phyloP scores from a whole-genome alignment of 2,888 invertebrate genomes.

The Clunio marinus region DNA sequence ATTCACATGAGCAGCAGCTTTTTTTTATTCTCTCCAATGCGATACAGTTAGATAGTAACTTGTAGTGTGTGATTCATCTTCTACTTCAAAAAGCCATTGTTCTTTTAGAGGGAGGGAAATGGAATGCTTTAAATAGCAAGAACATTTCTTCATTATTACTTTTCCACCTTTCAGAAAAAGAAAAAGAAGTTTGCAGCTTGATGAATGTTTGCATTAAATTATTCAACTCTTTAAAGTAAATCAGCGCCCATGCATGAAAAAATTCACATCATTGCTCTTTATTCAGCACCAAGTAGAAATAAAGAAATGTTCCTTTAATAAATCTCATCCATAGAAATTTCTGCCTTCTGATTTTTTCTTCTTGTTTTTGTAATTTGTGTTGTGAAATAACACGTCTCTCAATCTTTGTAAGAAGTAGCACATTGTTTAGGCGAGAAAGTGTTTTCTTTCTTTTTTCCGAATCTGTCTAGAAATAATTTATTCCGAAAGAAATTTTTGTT shows the following conservation, averaged over 20 bases:
- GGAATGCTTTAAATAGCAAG: not conserved
- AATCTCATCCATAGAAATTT: slow-evolving; percentile 15
- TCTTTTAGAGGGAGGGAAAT: not conserved
- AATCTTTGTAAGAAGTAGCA: slow-evolving; percentile 15
- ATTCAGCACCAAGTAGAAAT: not conserved
- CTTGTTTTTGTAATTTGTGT: not conserved
- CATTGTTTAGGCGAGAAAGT: slow-evolving; percentile 28
- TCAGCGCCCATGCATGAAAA: slow-evolving; percentile 2
- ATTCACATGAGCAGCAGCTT: not conserved
- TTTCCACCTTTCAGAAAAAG: not conserved
- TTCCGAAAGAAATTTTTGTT: not conserved
- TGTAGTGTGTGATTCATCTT: not conserved
- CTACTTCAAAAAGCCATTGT: no score
- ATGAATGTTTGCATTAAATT: not conserved
- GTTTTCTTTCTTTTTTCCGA: not conserved
- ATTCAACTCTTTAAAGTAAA: not conserved
- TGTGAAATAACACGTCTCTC: not conserved
- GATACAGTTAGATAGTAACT: not conserved
- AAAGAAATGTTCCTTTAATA: slow-evolving; percentile 17
- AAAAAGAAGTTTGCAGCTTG: not conserved
- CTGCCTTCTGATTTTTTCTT: not conserved
- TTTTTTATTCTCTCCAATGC: not conserved
- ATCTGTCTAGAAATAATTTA: slow-evolving; percentile 5
- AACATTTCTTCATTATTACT: not conserved
- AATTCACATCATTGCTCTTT: slow-evolving; percentile 5